Evolutionary conservation across 2,888 invertebrate species (phyloP).

Genomic region (Dynastes hyllus): DNA sequence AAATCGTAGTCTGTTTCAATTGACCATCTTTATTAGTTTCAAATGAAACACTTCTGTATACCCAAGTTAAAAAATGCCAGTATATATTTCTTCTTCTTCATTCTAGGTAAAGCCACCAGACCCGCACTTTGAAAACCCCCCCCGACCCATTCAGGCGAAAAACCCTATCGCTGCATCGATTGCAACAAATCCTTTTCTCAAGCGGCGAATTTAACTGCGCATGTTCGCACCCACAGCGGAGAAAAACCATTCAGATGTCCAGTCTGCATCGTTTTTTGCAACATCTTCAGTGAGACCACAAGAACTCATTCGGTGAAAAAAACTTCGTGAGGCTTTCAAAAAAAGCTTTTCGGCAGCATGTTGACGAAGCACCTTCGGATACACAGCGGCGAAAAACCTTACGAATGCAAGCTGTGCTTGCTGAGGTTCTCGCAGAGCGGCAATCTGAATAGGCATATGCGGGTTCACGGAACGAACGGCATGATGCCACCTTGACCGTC

Average conservation of each 20-base stretch:
- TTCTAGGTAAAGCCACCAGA: conserved; percentile 86
- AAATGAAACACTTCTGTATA: no score
- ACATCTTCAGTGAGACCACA: conserved; percentile 97
- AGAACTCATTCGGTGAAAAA: conserved; percentile 99
- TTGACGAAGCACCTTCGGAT: conserved; percentile 97
- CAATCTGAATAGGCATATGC: conserved; percentile 98
- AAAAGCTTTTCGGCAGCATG: conserved; percentile 99
- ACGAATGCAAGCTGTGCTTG: conserved; percentile 97
- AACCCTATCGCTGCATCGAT: conserved; percentile 92
- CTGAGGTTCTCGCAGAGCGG: conserved; percentile 98
- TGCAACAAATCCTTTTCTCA: conserved; percentile 98
- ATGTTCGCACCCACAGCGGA: conserved; percentile 95
- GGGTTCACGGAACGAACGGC: conserved; percentile 87
- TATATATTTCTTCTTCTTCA: no score
- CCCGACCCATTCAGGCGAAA: conserved; percentile 97
- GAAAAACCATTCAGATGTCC: conserved; percentile 99
- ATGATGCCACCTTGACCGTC: conserved; percentile 56
- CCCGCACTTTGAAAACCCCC: conserved; percentile 97
- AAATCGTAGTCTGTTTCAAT: no score
- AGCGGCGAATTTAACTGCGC: conserved; percentile 98
- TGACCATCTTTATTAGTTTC: no score
- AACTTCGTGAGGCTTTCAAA: no score
- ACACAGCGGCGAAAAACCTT: conserved; percentile 97
- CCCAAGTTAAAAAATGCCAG: no score
- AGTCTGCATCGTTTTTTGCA: conserved; percentile 98